Base-by-base conservation (phyloP, 2,888 invertebrate species). In the Diploptera punctata region DNA sequence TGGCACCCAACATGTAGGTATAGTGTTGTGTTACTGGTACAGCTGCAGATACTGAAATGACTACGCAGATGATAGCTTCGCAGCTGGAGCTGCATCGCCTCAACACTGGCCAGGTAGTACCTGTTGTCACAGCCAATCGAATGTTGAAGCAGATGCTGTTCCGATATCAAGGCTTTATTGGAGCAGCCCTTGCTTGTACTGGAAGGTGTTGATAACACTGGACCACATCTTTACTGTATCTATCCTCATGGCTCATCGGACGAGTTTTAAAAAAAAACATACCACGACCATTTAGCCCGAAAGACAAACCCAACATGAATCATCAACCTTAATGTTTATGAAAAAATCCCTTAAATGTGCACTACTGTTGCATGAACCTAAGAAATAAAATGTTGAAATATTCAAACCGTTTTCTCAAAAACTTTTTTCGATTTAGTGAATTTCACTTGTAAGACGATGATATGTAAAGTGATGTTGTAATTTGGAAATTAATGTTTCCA, bases 1-100 rank as follows among this genome's bases (percentile, higher is more conserved):
- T 96, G 77, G 93, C 95, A 9, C 26, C 65, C 4, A 75, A 75
- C 31, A 75, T 74, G 71, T 75, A n/a, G n/a, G n/a, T n/a, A n/a
- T n/a, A 75, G 83, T 98, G 98, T 80, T 98, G 98, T 81, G 99
- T 99, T 75, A 99, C 99, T 72, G 99, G 99, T 72, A 99, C 99
- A 70, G 98, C 99, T 24, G 99, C 99, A 0, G 99, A 99, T 81
- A 97, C 98, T 1, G 95, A 97, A 82, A 94, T 93, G 92, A 96
- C 96, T 7, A 97, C 97, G 0, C 90, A 93, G 79, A 91, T 97
- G 86, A 94, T 99, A 77, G 88, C 96, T 0, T 97, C 98, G 16
- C 96, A 99, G 81, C 83, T 99, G 77, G 97, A 98, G 81, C 85
- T 99, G 67, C 95, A 97, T 81, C 91, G 94, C 67, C 85, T 99